Evolutionary conservation across 2,797 vertebrate genomes (phyloP).

Genomic region (Botia almorhae): DNA sequence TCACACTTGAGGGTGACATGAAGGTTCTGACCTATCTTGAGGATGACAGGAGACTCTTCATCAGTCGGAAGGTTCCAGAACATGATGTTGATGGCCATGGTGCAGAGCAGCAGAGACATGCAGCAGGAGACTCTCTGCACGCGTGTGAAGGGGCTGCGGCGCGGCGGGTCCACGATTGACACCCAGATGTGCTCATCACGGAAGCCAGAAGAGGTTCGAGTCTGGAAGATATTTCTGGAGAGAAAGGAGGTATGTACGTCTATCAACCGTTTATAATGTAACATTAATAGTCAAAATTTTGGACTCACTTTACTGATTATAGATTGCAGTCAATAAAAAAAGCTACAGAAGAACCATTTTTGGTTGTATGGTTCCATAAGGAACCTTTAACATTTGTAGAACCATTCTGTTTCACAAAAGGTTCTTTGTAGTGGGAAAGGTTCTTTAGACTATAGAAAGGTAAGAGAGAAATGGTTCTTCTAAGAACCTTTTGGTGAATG

Average conservation of each 20-base stretch:
- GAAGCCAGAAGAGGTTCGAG: conserved; percentile 79
- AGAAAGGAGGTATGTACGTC: neutral
- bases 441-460: too few relatives aligned
- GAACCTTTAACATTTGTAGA: too few relatives aligned
- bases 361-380: too few relatives aligned
- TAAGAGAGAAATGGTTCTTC: too few relatives aligned
- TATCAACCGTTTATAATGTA: neutral
- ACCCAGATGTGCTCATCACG: conserved; percentile 87
- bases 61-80: conserved; percentile 82
- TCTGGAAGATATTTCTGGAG: conserved; percentile 81
- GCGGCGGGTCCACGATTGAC: conserved; percentile 80
- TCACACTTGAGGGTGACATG: neutral
- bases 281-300: too few relatives aligned
- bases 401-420: too few relatives aligned
- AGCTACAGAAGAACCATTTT: too few relatives aligned
- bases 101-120: conserved; percentile 85
- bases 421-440: too few relatives aligned
- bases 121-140: conserved; percentile 85
- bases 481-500: too few relatives aligned
- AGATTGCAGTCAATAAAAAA: too few relatives aligned
- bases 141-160: conserved; percentile 81
- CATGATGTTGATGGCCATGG: conserved; percentile 86
- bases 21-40: conserved; percentile 72
- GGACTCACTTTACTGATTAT: too few relatives aligned
- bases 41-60: conserved; percentile 69